Evolutionary conservation across 2,113 vertebrate genomes (phyloP), one percentile per base, ranked within the genome.

Genomic region (Excalfactoria chinensis): DNA sequence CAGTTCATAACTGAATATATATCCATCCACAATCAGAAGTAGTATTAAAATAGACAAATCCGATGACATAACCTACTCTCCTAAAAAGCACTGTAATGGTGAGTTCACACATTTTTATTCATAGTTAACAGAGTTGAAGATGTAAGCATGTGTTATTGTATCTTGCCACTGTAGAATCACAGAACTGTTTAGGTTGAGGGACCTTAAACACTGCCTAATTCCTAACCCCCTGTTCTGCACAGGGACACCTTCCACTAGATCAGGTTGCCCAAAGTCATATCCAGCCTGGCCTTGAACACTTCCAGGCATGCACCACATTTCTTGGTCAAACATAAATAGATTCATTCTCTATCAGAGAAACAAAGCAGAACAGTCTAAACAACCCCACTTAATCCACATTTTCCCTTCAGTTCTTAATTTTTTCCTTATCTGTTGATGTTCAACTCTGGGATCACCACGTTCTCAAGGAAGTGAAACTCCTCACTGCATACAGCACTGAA

Each of bases 11-110:
- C 3, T 32, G n/a, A 62, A 53, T 41, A 25, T 41, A 25, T 13
- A 51, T 5, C 6, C 2, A 1, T 13, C 0, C 0, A 22, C 14
- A 84, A 63, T 30, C 20, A 74, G 28, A 84, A 71, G 26, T 13
- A 71, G 16, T 41, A 75, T 14, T 62, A 58, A 64, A 78, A 58
- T 7, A 69, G 13, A 92, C 72, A 11, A 82, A 53, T 58, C 55
- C 66, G 44, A 62, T 30, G 9, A 58, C 34, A 78, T 4, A 89
- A 58, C 3, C 13, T 11, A 76, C 17, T 37, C 16, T 8, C 13
- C 19, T 4, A 9, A 69, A 76, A 86, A 77, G 30, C 32, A 83
- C 19, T 59, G 28, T 76, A 84, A 75, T 59, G n/a, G 58, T 25
- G 7, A 51, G 28, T 88, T 41, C 14, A 46, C 25, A 37, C 15